A percentile compares a stretch with the other conserved stretches of the same genome.
Conservation (phyloP, 1,140 invertebrate species). For the Pseudomyrmex sp. region DNA sequence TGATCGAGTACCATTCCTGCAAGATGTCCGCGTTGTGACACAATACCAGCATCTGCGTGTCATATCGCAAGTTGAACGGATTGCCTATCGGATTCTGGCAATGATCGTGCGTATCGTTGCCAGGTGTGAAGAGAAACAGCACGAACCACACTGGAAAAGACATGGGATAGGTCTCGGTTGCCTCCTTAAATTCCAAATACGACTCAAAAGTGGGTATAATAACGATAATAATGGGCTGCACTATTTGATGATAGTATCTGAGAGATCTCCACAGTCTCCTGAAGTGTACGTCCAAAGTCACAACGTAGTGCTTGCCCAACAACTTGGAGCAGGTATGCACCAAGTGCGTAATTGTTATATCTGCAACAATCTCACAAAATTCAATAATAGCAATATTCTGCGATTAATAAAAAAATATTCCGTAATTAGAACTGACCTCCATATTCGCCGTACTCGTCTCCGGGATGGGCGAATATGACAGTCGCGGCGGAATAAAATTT, state of each 20-base stretch:
- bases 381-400: background rate
- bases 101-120: background rate
- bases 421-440: constrained; percentile 35
- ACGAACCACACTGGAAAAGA: constrained; percentile 55
- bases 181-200: constrained; percentile 15
- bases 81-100: constrained; percentile 62
- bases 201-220: background rate
- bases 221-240: constrained; percentile 47
- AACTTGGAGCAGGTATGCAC: constrained; percentile 7
- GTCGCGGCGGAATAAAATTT: constrained; percentile 53
- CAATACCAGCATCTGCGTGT: constrained; percentile 70
- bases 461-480: constrained; percentile 46
- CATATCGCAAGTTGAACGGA: constrained; percentile 64
- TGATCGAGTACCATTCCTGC: constrained; percentile 73
- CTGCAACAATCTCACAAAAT: constrained; percentile 34
- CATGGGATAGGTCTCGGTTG: constrained; percentile 31
- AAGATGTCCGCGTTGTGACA: constrained; percentile 50
- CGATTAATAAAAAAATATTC: background rate
- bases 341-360: background rate
- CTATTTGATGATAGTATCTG: background rate
- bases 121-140: constrained; percentile 13
- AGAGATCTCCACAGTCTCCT: background rate
- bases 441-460: background rate
- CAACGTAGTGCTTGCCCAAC: constrained; percentile 9
- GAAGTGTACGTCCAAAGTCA: background rate